A percentile compares a stretch with the other conserved stretches of the same genome.
These are phyloP conservation scores for Turdus rufiventris DNA, from an alignment of 2,113 vertebrate genomes.

Conservation along the genomic window DNA sequence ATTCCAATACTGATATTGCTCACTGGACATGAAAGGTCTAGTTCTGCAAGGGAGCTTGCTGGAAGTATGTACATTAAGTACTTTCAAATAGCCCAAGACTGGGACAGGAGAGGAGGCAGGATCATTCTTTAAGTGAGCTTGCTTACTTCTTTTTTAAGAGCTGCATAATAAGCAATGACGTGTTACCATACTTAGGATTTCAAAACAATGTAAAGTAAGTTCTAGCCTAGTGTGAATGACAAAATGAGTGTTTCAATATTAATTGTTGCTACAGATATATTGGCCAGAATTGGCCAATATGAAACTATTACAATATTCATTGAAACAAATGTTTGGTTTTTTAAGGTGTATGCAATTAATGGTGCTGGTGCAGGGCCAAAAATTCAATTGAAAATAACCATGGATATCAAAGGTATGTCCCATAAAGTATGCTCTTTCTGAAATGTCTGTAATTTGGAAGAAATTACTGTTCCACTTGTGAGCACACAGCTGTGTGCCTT, in stretches of 20 bases:
- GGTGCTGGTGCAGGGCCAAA: slow-evolving; percentile 89
- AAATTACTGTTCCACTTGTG: not conserved
- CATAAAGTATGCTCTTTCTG: not conserved
- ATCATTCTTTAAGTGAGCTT: not conserved
- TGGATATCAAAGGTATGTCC: slow-evolving; percentile 88
- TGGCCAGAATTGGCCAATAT: not conserved
- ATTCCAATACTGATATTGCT: not conserved
- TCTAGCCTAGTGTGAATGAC: not conserved
- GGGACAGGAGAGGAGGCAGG: not conserved
- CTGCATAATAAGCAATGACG: not conserved
- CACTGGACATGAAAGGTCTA: not conserved
- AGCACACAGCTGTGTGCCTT: not conserved
- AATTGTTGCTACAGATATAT: not conserved
- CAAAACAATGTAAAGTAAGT: not conserved
- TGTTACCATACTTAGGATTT: not conserved
- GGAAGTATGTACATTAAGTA: not conserved
- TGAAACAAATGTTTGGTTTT: not conserved
- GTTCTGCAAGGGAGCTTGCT: not conserved
- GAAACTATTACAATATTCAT: not conserved
- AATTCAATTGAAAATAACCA: slow-evolving; percentile 86
- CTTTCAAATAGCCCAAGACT: not conserved
- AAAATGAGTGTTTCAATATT: not conserved
- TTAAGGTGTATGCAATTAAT: slow-evolving; percentile 91
- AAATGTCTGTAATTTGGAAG: not conserved
- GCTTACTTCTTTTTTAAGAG: not conserved